Conservation (phyloP, 2,797 vertebrate species). For the Lacerta agilis region DNA sequence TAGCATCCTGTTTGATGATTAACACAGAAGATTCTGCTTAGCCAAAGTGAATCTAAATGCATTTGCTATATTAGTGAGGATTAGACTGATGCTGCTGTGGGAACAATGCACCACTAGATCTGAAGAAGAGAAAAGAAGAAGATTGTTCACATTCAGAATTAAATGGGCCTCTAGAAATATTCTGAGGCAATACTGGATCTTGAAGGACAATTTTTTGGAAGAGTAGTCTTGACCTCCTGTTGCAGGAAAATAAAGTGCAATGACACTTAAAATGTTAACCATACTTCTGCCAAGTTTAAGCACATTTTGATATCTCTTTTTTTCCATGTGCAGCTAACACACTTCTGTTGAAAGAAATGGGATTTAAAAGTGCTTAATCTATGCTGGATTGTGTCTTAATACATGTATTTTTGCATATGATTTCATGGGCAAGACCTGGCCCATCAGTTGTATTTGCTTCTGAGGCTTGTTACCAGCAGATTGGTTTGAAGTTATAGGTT, state of each 20-base stretch:
- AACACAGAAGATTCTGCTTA: slow-evolving; percentile 3
- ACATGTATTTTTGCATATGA: not conserved
- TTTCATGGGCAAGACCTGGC: not conserved
- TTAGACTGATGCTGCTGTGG: slow-evolving; percentile 1
- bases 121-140: not conserved
- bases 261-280: not conserved
- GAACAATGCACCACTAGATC: not conserved
- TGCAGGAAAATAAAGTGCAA: not conserved
- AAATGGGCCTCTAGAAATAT: not conserved
- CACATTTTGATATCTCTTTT: not conserved
- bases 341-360: not conserved
- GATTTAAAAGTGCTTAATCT: not conserved
- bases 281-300: not conserved
- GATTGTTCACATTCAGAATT: not conserved
- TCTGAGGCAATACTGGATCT: not conserved
- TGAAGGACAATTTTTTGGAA: not conserved
- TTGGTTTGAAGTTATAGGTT: not conserved
- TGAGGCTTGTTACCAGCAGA: not conserved
- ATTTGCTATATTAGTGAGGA: slow-evolving; percentile 16
- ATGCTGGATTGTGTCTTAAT: not conserved
- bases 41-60: slow-evolving; percentile 14
- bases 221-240: not conserved
- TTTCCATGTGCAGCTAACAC: not conserved
- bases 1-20: slow-evolving; percentile 35
- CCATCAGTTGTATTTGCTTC: not conserved